Evolutionary conservation across 2,797 vertebrate species (phyloP).

Genomic region (Sebastes flavidus): DNA sequence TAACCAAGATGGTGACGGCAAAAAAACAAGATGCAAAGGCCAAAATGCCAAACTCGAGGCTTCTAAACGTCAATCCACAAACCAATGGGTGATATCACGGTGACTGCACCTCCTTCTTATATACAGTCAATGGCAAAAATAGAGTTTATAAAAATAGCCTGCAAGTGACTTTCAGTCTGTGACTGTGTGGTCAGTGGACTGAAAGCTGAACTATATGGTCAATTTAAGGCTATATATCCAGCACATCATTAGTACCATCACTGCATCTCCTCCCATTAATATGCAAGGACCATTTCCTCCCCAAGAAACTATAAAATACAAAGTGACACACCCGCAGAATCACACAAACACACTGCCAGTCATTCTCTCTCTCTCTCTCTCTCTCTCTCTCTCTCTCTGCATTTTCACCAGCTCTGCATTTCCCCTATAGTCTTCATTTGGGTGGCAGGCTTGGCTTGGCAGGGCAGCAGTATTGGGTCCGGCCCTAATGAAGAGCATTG

Average conservation of each 20-base stretch:
- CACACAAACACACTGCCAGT: conserved; percentile 10
- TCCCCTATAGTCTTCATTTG: conserved; percentile 46
- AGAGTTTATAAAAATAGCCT: neutral
- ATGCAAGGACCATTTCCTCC: conserved; percentile 18
- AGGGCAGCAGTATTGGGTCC: conserved; percentile 64
- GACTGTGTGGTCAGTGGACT: neutral
- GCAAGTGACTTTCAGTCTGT: neutral
- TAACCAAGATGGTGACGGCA: no score
- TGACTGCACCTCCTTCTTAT: no score
- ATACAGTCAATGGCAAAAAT: neutral
- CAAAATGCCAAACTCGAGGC: no score
- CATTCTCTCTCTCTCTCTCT: neutral
- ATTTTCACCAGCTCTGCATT: conserved; percentile 60
- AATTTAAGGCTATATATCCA: conserved; percentile 1
- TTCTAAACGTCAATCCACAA: no score
- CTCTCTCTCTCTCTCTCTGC: neutral
- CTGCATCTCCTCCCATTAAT: conserved; percentile 10
- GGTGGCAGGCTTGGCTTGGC: conserved; percentile 53
- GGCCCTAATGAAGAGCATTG: conserved; percentile 82
- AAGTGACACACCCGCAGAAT: neutral
- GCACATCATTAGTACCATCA: conserved; percentile 10
- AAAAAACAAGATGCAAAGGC: no score
- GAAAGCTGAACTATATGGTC: neutral
- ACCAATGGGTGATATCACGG: no score
- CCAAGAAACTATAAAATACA: conserved; percentile 9